Percentiles rank a stretch among this genome's conserved stretches.
These are phyloP conservation scores for Aporophyla nigra DNA, from an alignment of 2,888 invertebrate species.

Conservation along the genomic window DNA sequence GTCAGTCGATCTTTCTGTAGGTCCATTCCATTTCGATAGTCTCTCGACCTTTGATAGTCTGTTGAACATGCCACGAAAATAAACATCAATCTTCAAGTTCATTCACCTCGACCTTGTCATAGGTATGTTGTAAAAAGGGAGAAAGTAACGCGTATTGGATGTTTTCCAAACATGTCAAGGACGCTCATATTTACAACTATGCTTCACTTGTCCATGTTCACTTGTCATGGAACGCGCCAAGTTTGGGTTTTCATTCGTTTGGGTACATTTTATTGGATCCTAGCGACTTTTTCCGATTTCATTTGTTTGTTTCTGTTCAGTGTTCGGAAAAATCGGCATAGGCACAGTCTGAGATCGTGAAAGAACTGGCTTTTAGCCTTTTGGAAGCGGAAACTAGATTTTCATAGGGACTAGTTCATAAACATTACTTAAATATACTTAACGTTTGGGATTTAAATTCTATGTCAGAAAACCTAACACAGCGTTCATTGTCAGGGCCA, in stretches of 20 bases:
- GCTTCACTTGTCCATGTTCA: slow-evolving; percentile 21
- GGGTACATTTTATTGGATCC: slow-evolving; percentile 25
- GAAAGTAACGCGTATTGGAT: slow-evolving; percentile 59
- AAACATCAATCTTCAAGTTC: slow-evolving; percentile 52
- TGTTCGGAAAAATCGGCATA: background rate
- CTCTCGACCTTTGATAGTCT: slow-evolving; percentile 7
- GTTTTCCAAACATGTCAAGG: slow-evolving; percentile 64
- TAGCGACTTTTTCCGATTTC: slow-evolving; percentile 2
- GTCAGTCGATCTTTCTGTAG: background rate
- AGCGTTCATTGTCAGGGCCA: slow-evolving; percentile 18
- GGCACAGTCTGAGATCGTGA: background rate
- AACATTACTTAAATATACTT: no score
- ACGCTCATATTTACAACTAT: slow-evolving; percentile 52
- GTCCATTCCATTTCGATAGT: background rate
- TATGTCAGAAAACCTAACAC: slow-evolving; percentile 26
- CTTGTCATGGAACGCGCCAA: slow-evolving; percentile 36
- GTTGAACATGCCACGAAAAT: slow-evolving; percentile 29
- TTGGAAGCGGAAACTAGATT: no score
- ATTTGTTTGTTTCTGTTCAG: background rate
- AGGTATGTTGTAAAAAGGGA: slow-evolving; percentile 28
- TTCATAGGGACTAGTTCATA: no score
- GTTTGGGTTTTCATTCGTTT: slow-evolving; percentile 33
- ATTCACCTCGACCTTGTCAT: slow-evolving; percentile 50
- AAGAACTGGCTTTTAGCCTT: background rate
- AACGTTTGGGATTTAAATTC: background rate